Evolutionary conservation across 2,888 invertebrate genomes (phyloP), one percentile per base, ranked within the genome.

Genomic region (Drosophila mettleri): DNA sequence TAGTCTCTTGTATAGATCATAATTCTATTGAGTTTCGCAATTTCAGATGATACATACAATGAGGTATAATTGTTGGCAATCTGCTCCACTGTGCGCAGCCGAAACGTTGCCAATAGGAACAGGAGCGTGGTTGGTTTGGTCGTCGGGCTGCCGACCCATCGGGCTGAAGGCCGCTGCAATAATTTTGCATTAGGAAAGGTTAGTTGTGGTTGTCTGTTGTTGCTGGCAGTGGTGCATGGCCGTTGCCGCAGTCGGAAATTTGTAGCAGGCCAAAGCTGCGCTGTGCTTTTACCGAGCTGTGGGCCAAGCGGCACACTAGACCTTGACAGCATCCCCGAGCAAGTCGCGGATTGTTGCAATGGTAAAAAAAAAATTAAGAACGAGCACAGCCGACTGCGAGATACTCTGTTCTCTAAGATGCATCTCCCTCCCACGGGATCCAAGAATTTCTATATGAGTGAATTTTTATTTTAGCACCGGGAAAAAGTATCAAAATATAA

Each of bases 161-260:
- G 68, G 57, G 46, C 76, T 78, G 82, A 86, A 83, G 86, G 82
- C 64, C 82, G 84, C 76, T 76, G 63, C 62, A 79, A 74, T 86
- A 65, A 78, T 77, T 84, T 69, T 73, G 76, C 61, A 82, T 85
- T 86, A 84, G 82, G 68, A 85, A 78, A 80, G 80, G 71, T 85
- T 86, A 81, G 78, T 76, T 86, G 84, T 76, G 66, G 78, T 68
- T 76, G 53, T 33, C 41, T 36, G 54, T 24, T 59, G 39, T 16
- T 57, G 55, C 9, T 60, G 33, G 4, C 16, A 41, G 10, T 34
- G 43, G 22, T 45, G 60, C 55, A 45, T 24, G 31, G 46, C 55
- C 38, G 41, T 39, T 41, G 57, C 38, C 63, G 69, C 61, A 60
- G 51, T 36, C 46, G 51, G 24, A 66, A 78, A 63, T 62, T 64